Base-by-base conservation (phyloP, 23 tunicate genomes). In the Styela plicata region DNA sequence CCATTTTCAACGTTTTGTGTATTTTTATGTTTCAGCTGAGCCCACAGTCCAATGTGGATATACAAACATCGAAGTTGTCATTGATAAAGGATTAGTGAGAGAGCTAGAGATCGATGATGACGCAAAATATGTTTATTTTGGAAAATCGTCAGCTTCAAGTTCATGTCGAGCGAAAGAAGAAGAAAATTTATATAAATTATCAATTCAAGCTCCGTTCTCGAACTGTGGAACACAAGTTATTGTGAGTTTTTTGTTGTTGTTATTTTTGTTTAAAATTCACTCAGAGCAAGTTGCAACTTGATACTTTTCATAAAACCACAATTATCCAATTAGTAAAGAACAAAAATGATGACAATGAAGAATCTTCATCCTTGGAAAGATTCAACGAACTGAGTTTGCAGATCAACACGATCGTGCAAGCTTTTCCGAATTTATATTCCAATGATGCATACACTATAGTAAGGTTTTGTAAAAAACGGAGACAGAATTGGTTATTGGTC, bases 141-240 rank as follows among this genome's bases (percentile, higher is more conserved):
- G 99, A 37, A 63, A 81, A 57, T 90, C 99, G 10, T 34, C 92
- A 27, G 96, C 90, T 7, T 63, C 78, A 17, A 31, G 67, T 24
- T 80, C 83, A 28, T 96, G 99, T 62, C 82, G 89, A 19, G 99
- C 99, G 27, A 87, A 35, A 27, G 92, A 86, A 57, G 86, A 90
- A 35, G 84, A 85, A 44, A 88, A 86, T 34, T 36, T 90, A 2
- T 96, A 90, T 69, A 79, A 80, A 69, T 85, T 96, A 24, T 63
- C 74, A 3, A 92, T 96, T 0, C 61, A 68, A 36, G 89, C 96
- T 10, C 99, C 99, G 24, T 96, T 96, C 80, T 80, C 95, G 82
- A 80, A 86, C 63, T 96, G 99, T 65, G 99, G 99, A 22, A 96
- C 99, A 25, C 96, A 96, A 96, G 93, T 87, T 10, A 88, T 87